Evolutionary conservation across 2,113 vertebrate genomes (phyloP).

Genomic region (Entelurus aequoreus): DNA sequence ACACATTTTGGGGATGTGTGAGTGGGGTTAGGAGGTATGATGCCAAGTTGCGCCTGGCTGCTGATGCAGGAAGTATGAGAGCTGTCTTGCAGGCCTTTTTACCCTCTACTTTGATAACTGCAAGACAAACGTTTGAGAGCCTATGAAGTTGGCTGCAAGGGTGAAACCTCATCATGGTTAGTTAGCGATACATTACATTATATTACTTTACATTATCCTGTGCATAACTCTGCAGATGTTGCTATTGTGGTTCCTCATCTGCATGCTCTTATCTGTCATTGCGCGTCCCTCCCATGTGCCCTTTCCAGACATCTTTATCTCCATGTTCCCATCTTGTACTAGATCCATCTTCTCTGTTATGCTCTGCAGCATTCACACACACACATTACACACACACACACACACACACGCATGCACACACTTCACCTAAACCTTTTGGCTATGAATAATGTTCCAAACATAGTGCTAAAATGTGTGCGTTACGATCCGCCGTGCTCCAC

Average conservation of each 20-base stretch:
- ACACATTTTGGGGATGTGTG: conserved; percentile 67
- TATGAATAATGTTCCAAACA: conserved; percentile 43
- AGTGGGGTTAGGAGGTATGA: conserved; percentile 60
- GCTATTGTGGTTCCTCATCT: conserved; percentile 21
- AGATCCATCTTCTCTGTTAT: conserved; percentile 51
- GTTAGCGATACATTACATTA: conserved; percentile 1
- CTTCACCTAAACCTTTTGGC: conserved; percentile 21
- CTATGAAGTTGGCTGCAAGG: conserved; percentile 12
- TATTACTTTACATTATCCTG: background rate
- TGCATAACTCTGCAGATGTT: conserved; percentile 13
- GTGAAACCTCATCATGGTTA: conserved; percentile 7
- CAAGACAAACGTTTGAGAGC: conserved; percentile 1
- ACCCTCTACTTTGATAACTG: background rate
- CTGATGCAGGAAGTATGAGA: conserved; percentile 37
- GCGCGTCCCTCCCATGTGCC: conserved; percentile 24
- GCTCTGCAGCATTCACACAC: conserved; percentile 20
- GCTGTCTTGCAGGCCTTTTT: background rate
- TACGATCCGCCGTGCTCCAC: conserved; percentile 23
- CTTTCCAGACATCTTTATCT: conserved; percentile 50
- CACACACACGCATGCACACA: conserved; percentile 14
- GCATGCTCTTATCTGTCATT: conserved; percentile 52
- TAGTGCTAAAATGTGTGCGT: conserved; percentile 23
- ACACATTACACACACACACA: conserved; percentile 13
- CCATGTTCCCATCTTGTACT: conserved; percentile 50
- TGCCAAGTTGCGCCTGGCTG: conserved; percentile 57